phyloP scores from a whole-genome alignment of 2,888 invertebrate species.

The Linnaemya tessellans region DNA sequence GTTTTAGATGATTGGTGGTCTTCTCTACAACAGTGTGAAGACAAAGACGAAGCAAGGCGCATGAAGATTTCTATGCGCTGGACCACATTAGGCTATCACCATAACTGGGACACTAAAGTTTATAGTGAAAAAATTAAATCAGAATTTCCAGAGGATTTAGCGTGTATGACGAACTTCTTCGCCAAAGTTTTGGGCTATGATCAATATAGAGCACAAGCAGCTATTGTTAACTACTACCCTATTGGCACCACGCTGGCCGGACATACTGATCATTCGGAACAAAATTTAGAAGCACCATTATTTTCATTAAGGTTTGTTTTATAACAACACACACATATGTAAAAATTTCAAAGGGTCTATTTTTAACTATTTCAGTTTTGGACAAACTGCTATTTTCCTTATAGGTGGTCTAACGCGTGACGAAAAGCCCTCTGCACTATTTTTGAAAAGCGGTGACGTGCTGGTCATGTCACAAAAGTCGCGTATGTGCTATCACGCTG shows the following conservation, averaged over 20 bases:
- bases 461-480: conserved; percentile 94
- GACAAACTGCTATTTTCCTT: conserved; percentile 96
- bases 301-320: conserved; percentile 91
- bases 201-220: conserved; percentile 92
- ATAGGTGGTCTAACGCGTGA: conserved; percentile 91
- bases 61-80: conserved; percentile 88
- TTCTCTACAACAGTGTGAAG: conserved; percentile 82
- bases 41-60: conserved; percentile 76
- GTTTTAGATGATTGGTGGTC: conserved; percentile 86
- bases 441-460: conserved; percentile 94
- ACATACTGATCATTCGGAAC: conserved; percentile 97
- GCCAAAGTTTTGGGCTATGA: conserved; percentile 84
- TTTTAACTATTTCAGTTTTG: conserved; percentile 88
- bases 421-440: conserved; percentile 88
- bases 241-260: conserved; percentile 95
- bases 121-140: conserved; percentile 88
- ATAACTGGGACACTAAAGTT: conserved; percentile 98
- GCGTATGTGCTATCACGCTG: conserved; percentile 95
- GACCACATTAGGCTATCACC: conserved; percentile 98
- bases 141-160: conserved; percentile 90
- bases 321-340: too few species aligned
- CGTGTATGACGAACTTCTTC: conserved; percentile 86
- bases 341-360: background rate
- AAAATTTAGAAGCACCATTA: conserved; percentile 92
- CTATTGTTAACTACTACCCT: conserved; percentile 98